A percentile compares a stretch with the other conserved stretches of the same genome.
Evolutionary conservation across 2,888 invertebrate species (phyloP).

Genomic region (Leptinotarsa tumamoca): DNA sequence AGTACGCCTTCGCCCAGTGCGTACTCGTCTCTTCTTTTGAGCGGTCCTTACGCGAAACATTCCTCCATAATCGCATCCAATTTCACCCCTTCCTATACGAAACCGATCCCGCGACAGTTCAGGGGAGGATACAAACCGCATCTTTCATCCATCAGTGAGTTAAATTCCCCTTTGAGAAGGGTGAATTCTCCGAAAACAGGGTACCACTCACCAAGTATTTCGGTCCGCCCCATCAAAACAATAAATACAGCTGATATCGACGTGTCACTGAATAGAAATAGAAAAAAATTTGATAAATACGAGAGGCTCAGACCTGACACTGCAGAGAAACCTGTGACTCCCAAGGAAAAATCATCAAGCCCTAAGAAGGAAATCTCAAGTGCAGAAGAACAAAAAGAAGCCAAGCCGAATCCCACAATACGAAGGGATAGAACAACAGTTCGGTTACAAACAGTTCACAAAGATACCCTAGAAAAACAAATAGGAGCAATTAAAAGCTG

Average conservation of each 20-base stretch:
- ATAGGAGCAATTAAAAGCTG: constrained; percentile 65
- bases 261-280: constrained; percentile 78
- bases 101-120: constrained; percentile 57
- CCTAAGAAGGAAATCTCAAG: constrained; percentile 37
- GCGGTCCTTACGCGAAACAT: constrained; percentile 70
- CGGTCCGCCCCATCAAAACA: constrained; percentile 78
- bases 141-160: constrained; percentile 79
- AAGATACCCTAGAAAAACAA: constrained; percentile 56
- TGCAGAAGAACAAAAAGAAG: constrained; percentile 66
- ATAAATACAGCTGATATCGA: constrained; percentile 90
- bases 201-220: constrained; percentile 66
- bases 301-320: constrained; percentile 32
- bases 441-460: constrained; percentile 75
- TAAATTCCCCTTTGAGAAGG: constrained; percentile 67
- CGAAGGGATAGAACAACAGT: constrained; percentile 81
- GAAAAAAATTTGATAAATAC: constrained; percentile 59
- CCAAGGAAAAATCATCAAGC: constrained; percentile 30
- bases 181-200: constrained; percentile 70
- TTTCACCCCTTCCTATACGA: constrained; percentile 52
- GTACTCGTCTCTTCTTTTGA: constrained; percentile 69
- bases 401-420: constrained; percentile 67
- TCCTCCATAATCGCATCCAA: constrained; percentile 63
- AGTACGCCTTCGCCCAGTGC: constrained; percentile 72
- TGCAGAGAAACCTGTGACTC: constrained; percentile 16
- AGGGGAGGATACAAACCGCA: constrained; percentile 77